Evolutionary conservation across 2,113 vertebrate species (phyloP).

Genomic region (zebrafish (Danio rerio)): DNA sequence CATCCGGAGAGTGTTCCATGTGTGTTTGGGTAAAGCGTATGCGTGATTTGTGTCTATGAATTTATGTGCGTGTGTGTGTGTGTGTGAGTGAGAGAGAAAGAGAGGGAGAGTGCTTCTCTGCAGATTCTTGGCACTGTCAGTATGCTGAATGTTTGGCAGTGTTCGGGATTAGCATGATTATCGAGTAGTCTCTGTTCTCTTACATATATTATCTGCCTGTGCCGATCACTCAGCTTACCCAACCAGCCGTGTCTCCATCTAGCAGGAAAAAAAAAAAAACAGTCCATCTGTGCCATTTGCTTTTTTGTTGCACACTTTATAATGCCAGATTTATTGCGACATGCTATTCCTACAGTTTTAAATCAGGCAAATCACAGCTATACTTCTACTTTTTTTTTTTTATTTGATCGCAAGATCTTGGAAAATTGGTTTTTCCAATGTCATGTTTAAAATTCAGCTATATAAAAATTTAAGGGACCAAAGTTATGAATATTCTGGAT

Average conservation of each 20-base stretch:
- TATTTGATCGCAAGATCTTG: neutral
- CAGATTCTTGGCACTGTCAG: conserved; percentile 65
- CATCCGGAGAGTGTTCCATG: conserved; percentile 14
- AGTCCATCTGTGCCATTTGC: conserved; percentile 60
- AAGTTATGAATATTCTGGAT: too few relatives aligned
- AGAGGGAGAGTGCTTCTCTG: conserved; percentile 65
- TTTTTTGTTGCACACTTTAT: conserved; percentile 58
- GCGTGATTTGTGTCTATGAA: conserved; percentile 29
- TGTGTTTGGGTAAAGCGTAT: conserved; percentile 44
- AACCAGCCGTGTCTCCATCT: conserved; percentile 56
- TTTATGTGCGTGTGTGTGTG: conserved; percentile 1
- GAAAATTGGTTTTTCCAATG: conserved; percentile 3
- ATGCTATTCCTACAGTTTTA: conserved; percentile 42
- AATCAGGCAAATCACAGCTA: conserved; percentile 38
- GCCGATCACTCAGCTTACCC: conserved; percentile 56
- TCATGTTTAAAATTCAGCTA: neutral
- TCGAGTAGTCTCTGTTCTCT: conserved; percentile 63
- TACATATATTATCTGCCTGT: conserved; percentile 61
- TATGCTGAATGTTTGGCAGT: conserved; percentile 57
- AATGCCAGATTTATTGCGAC: conserved; percentile 57
- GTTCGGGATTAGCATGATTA: conserved; percentile 57
- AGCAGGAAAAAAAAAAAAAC: conserved; percentile 52
- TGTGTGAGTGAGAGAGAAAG: conserved; percentile 7
- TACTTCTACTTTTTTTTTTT: neutral
- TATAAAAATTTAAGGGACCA: too few relatives aligned